phyloP scores from a whole-genome alignment of 2,888 invertebrate genomes.

The Lamellibrachia satsuma region DNA sequence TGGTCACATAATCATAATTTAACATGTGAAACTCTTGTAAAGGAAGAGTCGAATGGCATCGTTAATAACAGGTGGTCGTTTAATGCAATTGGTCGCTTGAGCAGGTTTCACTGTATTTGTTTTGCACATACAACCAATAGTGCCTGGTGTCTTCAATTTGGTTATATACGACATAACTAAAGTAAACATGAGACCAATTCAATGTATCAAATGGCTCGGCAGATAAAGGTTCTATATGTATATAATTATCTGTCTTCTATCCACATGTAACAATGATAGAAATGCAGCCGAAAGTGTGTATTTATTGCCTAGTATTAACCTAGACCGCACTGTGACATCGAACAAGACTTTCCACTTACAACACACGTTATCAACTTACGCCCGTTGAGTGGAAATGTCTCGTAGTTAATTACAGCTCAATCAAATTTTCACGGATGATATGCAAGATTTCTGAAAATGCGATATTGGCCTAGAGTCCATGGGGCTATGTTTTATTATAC shows the following conservation, averaged over 20 bases:
- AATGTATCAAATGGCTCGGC: background rate
- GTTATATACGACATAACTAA: background rate
- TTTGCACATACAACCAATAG: too few species aligned
- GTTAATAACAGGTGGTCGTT: too few species aligned
- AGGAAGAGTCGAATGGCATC: too few species aligned
- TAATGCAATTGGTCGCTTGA: too few species aligned
- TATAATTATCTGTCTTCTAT: background rate
- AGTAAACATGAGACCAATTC: background rate
- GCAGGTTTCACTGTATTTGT: too few species aligned
- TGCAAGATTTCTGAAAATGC: background rate
- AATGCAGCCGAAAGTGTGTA: background rate
- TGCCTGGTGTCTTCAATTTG: background rate
- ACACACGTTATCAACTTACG: background rate
- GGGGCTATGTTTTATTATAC: background rate
- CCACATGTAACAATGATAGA: background rate
- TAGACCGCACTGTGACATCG: background rate
- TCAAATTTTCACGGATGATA: background rate
- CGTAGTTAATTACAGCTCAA: background rate
- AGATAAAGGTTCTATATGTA: background rate
- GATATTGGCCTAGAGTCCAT: background rate
- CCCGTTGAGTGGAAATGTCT: background rate
- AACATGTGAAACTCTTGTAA: too few species aligned
- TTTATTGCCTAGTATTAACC: background rate
- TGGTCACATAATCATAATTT: too few species aligned
- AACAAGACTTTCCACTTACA: conserved; percentile 3